Percentiles rank a stretch among this genome's conserved stretches.
phyloP scores from a whole-genome alignment of 2,888 invertebrate species.

The Chromoteleia sp. region DNA sequence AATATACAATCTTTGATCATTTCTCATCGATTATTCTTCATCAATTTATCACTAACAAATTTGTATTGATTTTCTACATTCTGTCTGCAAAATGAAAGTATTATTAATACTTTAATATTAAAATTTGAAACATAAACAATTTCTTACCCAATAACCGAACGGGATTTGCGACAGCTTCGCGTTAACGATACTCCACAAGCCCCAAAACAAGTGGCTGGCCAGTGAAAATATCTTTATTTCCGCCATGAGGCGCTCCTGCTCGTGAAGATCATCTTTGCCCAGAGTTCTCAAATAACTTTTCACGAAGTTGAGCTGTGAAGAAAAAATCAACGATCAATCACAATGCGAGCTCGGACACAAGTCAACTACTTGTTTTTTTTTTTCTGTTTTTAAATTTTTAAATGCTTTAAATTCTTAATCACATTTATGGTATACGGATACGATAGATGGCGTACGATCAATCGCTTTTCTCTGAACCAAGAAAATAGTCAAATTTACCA shows the following conservation, averaged over 20 bases:
- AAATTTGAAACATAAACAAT: constrained; percentile 14
- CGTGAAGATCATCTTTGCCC: constrained; percentile 84
- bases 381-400: constrained; percentile 9
- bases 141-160: constrained; percentile 96
- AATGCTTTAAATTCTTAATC: not conserved
- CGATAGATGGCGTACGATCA: constrained; percentile 2
- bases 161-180: constrained; percentile 94
- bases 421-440: constrained; percentile 14
- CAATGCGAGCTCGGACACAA: constrained; percentile 10
- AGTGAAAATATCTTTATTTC: constrained; percentile 94
- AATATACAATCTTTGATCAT: no score
- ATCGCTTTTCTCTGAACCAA: not conserved
- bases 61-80: not conserved
- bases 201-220: constrained; percentile 97
- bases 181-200: constrained; percentile 96
- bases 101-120: no score
- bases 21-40: no score
- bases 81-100: no score
- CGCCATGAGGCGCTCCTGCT: constrained; percentile 88
- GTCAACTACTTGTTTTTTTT: constrained; percentile 14
- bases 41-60: no score
- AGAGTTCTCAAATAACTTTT: constrained; percentile 82
- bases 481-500: not conserved
- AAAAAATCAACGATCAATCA: constrained; percentile 67
- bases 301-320: constrained; percentile 84